A percentile compares a stretch with the other conserved stretches of the same genome.
Evolutionary conservation across 2,888 invertebrate species (phyloP).

Genomic region (Penaeus monodon): DNA sequence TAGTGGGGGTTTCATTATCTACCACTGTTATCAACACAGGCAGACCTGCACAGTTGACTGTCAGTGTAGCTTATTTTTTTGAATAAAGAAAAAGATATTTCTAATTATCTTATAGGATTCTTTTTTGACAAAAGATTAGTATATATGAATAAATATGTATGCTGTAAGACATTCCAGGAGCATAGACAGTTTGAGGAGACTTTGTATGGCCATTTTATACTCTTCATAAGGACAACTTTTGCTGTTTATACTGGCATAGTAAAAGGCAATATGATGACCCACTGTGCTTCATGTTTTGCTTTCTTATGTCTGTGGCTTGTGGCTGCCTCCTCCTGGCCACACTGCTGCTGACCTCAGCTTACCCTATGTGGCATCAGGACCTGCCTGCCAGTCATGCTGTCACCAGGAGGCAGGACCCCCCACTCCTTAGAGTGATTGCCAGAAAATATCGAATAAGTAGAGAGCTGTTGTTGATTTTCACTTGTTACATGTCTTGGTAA

Average conservation of each 20-base stretch:
- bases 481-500: conserved; percentile 59
- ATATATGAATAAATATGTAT: conserved; percentile 27
- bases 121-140: conserved; percentile 29
- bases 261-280: conserved; percentile 36
- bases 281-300: conserved; percentile 46
- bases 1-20: conserved; percentile 28
- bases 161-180: conserved; percentile 36
- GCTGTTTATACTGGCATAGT: conserved; percentile 50
- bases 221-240: conserved; percentile 29
- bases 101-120: conserved; percentile 46
- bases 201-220: conserved; percentile 55
- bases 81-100: conserved; percentile 34
- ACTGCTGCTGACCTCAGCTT: conserved; percentile 27
- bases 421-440: conserved; percentile 28
- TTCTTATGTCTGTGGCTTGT: conserved; percentile 42
- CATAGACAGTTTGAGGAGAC: conserved; percentile 49
- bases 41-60: conserved; percentile 27
- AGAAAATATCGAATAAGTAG: conserved; percentile 36
- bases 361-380: conserved; percentile 27
- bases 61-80: conserved; percentile 46
- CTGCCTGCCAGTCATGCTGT: conserved; percentile 18
- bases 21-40: conserved; percentile 31
- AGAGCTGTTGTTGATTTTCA: conserved; percentile 58
- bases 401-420: conserved; percentile 29
- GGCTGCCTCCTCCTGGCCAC: conserved; percentile 11